Conservation (phyloP, 2,888 invertebrate genomes). For the Tanytarsus gracilentus region DNA sequence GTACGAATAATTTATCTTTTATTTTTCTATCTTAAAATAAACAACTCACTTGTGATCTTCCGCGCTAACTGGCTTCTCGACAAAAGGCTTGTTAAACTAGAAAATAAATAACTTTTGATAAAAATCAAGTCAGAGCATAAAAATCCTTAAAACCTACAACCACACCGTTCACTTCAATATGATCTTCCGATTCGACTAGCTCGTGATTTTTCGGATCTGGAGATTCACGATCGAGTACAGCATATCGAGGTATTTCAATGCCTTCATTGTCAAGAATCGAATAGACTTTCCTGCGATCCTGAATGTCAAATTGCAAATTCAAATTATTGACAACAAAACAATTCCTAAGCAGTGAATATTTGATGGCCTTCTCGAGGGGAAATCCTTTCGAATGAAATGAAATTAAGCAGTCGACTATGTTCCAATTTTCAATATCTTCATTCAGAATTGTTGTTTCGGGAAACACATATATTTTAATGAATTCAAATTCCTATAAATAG, state of each 20-base stretch:
- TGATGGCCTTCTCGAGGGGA: conserved; percentile 94
- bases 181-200: conserved; percentile 90
- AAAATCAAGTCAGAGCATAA: too few relatives aligned
- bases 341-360: conserved; percentile 84
- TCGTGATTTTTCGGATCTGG: conserved; percentile 84
- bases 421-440: conserved; percentile 97
- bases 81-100: conserved; percentile 95
- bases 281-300: conserved; percentile 91
- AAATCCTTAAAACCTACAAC: too few relatives aligned
- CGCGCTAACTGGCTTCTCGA: conserved; percentile 98
- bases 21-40: background rate
- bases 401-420: conserved; percentile 92
- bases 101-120: too few relatives aligned
- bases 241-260: conserved; percentile 96
- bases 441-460: conserved; percentile 92
- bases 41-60: conserved; percentile 80
- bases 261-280: conserved; percentile 87
- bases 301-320: conserved; percentile 96
- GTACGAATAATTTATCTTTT: background rate
- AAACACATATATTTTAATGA: conserved; percentile 89
- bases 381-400: conserved; percentile 98
- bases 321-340: conserved; percentile 98
- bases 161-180: conserved; percentile 94
- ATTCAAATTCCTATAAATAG: conserved; percentile 70
- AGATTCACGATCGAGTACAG: conserved; percentile 90